These are phyloP conservation scores for Hylaeus anthracinus DNA, from an alignment of 1,140 invertebrate species.

Conservation along the genomic window DNA sequence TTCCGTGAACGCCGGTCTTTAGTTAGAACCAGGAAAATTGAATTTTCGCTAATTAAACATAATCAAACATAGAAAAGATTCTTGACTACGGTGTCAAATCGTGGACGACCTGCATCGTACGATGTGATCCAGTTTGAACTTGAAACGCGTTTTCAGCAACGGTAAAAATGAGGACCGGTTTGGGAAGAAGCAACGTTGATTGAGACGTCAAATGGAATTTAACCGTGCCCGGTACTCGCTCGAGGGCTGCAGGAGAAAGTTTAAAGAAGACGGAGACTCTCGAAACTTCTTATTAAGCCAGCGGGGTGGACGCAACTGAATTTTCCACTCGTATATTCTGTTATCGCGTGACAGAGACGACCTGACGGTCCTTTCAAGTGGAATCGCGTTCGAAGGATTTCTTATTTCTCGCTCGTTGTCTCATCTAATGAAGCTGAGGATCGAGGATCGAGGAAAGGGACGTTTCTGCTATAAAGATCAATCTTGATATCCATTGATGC, in stretches of 20 bases:
- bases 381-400: neutral
- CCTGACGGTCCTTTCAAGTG: neutral
- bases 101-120: neutral
- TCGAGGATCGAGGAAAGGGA: too few relatives aligned
- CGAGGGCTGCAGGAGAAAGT: neutral
- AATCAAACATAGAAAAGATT: too few relatives aligned
- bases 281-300: constrained; percentile 5
- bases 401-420: neutral
- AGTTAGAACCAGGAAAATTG: too few relatives aligned
- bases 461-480: too few relatives aligned
- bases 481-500: too few relatives aligned
- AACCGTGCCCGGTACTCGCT: neutral
- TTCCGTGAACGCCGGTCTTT: too few relatives aligned
- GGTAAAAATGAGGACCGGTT: neutral
- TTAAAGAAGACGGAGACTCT: neutral
- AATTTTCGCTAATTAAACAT: too few relatives aligned
- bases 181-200: constrained; percentile 14
- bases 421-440: too few relatives aligned
- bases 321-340: neutral
- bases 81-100: too few relatives aligned
- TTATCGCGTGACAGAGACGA: constrained; percentile 1
- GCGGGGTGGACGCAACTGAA: neutral
- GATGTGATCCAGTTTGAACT: neutral
- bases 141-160: neutral
- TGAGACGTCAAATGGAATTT: constrained; percentile 15